Conservation (phyloP, 2,113 vertebrate genomes). For the Campylomormyrus tamandua region DNA sequence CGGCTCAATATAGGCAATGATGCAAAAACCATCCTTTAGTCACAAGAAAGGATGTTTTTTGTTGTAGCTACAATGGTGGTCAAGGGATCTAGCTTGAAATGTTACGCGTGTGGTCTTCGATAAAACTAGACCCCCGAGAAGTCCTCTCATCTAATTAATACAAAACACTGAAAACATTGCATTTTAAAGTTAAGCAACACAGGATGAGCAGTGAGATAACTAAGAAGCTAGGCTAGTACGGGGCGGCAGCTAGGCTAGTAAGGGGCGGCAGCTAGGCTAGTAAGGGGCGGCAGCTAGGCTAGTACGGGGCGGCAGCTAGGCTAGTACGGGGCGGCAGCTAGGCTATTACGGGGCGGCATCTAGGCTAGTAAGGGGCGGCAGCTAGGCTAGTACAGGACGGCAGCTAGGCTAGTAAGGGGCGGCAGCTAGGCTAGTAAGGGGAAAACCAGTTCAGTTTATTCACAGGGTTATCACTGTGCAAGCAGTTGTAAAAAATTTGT, state of each 20-base stretch:
- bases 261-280: neutral
- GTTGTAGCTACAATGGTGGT: neutral
- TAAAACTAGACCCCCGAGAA: neutral
- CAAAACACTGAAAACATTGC: neutral
- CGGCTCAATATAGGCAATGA: constrained; percentile 54
- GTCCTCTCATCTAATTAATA: neutral
- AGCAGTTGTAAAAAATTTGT: neutral
- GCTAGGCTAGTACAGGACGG: too few species aligned
- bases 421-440: neutral
- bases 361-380: neutral
- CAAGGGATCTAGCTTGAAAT: neutral
- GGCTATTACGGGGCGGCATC: too few species aligned
- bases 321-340: neutral
- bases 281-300: too few species aligned
- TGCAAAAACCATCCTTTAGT: constrained; percentile 53
- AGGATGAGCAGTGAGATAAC: neutral
- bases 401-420: neutral
- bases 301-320: too few species aligned
- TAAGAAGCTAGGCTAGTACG: neutral
- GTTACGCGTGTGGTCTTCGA: neutral
- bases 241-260: too few species aligned
- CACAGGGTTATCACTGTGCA: neutral
- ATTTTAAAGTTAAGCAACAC: neutral
- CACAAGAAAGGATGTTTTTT: neutral
- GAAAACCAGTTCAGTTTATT: neutral